These are phyloP conservation scores for Bubo blakistoni DNA, from an alignment of 2,113 vertebrate genomes.

Conservation along the genomic window DNA sequence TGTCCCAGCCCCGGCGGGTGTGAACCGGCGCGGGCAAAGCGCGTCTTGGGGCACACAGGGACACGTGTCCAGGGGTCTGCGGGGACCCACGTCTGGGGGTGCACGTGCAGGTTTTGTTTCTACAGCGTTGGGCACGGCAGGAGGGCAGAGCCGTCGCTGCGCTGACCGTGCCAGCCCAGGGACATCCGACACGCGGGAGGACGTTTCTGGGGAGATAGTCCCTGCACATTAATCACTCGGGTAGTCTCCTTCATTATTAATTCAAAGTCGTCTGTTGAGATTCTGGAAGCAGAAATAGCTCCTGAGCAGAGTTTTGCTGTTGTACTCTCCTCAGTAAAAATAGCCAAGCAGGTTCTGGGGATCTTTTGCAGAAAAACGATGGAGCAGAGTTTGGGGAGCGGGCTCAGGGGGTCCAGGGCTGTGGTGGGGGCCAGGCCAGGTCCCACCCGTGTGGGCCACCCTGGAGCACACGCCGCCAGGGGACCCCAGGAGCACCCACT, in stretches of 20 bases:
- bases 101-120: not conserved
- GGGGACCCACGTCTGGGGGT: not conserved
- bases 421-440: not conserved
- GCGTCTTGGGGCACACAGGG: not conserved
- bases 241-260: not conserved
- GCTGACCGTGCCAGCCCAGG: not conserved
- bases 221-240: not conserved
- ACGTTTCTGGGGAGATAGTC: not conserved
- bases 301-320: not conserved
- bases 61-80: accelerated
- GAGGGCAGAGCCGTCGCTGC: not conserved
- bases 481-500: too few relatives aligned
- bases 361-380: not conserved
- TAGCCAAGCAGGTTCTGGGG: not conserved
- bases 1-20: accelerated
- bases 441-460: not conserved
- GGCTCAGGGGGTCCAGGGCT: not conserved
- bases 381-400: not conserved
- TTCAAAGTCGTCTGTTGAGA: not conserved
- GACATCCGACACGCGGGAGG: not conserved
- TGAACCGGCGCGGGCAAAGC: accelerated
- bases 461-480: not conserved
- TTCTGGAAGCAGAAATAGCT: not conserved
- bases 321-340: not conserved
- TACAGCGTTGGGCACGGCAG: not conserved